phyloP scores from a whole-genome alignment of 2,888 invertebrate species.

The Hemistola chrysoprasaria region DNA sequence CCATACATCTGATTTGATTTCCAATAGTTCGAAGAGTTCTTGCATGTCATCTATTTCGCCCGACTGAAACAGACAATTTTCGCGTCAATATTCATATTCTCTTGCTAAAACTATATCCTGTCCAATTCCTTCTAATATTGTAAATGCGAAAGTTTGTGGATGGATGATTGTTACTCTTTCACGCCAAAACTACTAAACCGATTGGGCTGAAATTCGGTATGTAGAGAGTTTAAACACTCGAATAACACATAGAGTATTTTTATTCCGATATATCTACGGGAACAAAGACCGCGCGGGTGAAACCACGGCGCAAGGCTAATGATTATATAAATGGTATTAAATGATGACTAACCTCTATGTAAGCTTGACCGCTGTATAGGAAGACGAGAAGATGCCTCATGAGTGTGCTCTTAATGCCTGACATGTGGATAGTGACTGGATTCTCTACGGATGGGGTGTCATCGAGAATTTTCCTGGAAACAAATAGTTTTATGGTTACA shows the following conservation, averaged over 20 bases:
- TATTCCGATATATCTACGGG: too few species aligned
- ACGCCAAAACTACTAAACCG: too few species aligned
- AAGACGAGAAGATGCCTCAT: slow-evolving; percentile 92
- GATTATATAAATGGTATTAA: neutral
- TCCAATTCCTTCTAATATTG: neutral
- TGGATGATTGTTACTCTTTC: too few species aligned
- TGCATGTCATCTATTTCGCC: slow-evolving; percentile 91
- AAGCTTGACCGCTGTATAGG: slow-evolving; percentile 92
- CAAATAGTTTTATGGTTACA: slow-evolving; percentile 27
- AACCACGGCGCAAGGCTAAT: too few species aligned
- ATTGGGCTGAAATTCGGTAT: too few species aligned
- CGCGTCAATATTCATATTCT: neutral
- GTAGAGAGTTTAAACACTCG: too few species aligned
- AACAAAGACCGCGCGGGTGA: too few species aligned
- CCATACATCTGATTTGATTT: slow-evolving; percentile 93
- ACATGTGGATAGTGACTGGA: slow-evolving; percentile 91
- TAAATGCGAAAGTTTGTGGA: too few species aligned
- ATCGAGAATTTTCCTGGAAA: slow-evolving; percentile 85
- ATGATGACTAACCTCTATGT: slow-evolving; percentile 84
- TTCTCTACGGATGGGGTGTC: slow-evolving; percentile 87
- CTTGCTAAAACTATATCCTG: neutral
- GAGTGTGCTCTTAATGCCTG: slow-evolving; percentile 90
- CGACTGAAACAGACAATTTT: slow-evolving; percentile 82
- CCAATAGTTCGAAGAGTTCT: slow-evolving; percentile 90
- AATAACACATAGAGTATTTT: too few species aligned